These are phyloP conservation scores for Malacoctenus gilli DNA, from an alignment of 2,797 vertebrate species.

Conservation along the genomic window DNA sequence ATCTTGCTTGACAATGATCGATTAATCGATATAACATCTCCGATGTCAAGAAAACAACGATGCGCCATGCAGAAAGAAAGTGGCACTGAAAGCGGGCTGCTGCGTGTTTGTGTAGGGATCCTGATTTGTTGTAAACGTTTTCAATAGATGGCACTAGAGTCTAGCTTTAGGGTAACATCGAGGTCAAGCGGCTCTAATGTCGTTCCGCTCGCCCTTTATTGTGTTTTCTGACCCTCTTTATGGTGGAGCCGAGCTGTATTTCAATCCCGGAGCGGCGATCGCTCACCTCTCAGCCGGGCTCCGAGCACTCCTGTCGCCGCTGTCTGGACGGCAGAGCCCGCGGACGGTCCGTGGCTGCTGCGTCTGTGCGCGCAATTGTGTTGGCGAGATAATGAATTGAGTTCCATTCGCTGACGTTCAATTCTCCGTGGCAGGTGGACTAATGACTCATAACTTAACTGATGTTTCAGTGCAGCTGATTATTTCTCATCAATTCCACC, in stretches of 20 bases:
- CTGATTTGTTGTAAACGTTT: slow-evolving; percentile 72
- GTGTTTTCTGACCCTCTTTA: slow-evolving; percentile 33
- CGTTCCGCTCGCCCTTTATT: slow-evolving; percentile 46
- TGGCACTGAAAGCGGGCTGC: slow-evolving; percentile 24
- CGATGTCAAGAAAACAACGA: neutral
- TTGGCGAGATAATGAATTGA: slow-evolving; percentile 12
- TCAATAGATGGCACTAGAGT: slow-evolving; percentile 98
- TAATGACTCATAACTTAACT: slow-evolving; percentile 27
- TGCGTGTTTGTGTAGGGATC: slow-evolving; percentile 39
- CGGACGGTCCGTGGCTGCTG: slow-evolving; percentile 28
- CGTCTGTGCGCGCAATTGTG: neutral
- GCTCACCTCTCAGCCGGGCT: slow-evolving; percentile 12
- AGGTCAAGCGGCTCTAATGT: slow-evolving; percentile 78
- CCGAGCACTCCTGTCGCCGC: slow-evolving; percentile 1
- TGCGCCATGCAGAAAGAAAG: slow-evolving; percentile 1
- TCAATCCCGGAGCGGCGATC: slow-evolving; percentile 12
- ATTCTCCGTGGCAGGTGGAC: slow-evolving; percentile 26
- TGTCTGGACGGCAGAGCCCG: slow-evolving; percentile 13
- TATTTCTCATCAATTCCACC: slow-evolving; percentile 38
- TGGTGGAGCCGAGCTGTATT: slow-evolving; percentile 21
- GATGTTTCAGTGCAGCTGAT: slow-evolving; percentile 22
- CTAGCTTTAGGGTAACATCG: slow-evolving; percentile 86
- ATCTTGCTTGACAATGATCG: slow-evolving; percentile 19
- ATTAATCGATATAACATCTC: slow-evolving; percentile 6
- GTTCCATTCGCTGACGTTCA: slow-evolving; percentile 44